Evolutionary conservation across 37 sponge, comb jelly and placozoan species (phyloP).

Genomic region (Hexactinellida sp.): DNA sequence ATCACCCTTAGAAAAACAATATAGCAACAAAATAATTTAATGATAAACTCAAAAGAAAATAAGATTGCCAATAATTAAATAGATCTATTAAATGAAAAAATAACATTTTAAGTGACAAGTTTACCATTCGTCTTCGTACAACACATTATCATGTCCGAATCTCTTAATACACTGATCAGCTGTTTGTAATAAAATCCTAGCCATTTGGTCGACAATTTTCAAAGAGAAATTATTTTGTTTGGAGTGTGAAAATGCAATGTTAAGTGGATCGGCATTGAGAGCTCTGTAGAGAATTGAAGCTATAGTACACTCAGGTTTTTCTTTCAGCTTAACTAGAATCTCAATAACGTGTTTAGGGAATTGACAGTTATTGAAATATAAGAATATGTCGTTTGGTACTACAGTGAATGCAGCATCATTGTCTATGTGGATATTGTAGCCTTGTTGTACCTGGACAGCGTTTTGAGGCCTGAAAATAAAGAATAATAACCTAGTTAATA

Average conservation of each 20-base stretch:
- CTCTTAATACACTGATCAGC: conserved; percentile 19
- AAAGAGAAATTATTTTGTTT: conserved; percentile 12
- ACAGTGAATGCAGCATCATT: conserved; percentile 17
- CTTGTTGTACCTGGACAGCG: conserved; percentile 8
- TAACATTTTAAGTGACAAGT: not conserved
- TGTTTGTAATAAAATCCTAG: not conserved
- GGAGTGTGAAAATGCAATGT: not conserved
- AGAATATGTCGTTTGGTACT: not conserved
- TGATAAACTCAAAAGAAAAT: no score
- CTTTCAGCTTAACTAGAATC: not conserved
- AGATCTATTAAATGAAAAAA: no score
- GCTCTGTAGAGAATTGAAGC: conserved; percentile 11
- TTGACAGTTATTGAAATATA: conserved; percentile 1
- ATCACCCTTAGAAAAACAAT: no score
- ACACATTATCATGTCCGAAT: not conserved
- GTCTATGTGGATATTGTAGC: not conserved
- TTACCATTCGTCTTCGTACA: not conserved
- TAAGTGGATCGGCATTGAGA: conserved; percentile 2
- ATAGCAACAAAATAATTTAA: no score
- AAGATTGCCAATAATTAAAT: no score
- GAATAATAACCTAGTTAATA: no score
- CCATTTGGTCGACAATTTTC: conserved; percentile 11
- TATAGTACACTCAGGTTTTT: not conserved
- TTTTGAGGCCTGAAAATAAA: conserved; percentile 14
- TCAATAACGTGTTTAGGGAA: conserved; percentile 6